Percentiles rank a stretch among this genome's conserved stretches.
Evolutionary conservation across 2,888 invertebrate genomes (phyloP).

Genomic region (Leuctra nigra): DNA sequence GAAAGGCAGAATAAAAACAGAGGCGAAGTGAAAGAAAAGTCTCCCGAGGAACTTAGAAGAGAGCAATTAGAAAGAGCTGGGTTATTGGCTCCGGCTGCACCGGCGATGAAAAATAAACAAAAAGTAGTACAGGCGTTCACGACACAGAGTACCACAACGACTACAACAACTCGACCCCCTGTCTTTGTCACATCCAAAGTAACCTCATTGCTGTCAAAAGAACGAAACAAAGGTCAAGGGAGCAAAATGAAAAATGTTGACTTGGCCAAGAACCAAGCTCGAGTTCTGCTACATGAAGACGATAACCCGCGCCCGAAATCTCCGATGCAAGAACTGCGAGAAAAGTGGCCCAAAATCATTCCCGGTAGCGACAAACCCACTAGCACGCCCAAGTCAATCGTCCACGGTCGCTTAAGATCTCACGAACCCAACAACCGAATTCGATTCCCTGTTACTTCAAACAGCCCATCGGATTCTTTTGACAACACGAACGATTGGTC

Average conservation of each 20-base stretch:
- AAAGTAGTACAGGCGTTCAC: neutral
- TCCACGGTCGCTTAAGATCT: neutral
- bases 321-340: conserved; percentile 1
- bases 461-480: too few species aligned
- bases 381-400: neutral
- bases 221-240: too few species aligned
- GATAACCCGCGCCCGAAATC: neutral
- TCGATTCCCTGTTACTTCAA: too few species aligned
- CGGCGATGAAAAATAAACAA: neutral
- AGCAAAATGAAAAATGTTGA: too few species aligned
- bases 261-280: conserved; percentile 6
- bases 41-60: neutral
- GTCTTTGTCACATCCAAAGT: neutral
- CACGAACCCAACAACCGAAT: neutral
- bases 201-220: neutral
- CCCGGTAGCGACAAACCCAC: neutral
- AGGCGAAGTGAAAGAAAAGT: neutral
- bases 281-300: neutral
- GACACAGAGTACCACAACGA: neutral
- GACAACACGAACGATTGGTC: conserved; percentile 3
- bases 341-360: conserved; percentile 3
- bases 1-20: neutral
- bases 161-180: neutral
- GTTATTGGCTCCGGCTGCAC: conserved; percentile 6
- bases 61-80: conserved; percentile 22